phyloP scores from a whole-genome alignment of 2,888 invertebrate species.

The Lasioglossum figueresi region DNA sequence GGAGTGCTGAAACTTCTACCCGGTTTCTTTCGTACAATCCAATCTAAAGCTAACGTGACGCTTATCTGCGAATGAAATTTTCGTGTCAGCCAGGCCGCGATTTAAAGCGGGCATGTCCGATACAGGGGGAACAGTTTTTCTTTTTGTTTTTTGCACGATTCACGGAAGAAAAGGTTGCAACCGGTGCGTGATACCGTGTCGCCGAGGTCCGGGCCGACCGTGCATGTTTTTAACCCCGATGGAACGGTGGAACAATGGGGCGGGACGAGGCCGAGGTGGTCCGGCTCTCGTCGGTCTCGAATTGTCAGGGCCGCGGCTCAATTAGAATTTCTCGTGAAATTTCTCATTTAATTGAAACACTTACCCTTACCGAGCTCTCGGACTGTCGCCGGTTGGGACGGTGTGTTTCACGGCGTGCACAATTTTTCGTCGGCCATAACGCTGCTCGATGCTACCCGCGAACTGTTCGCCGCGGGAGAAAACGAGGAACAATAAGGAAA shows the following conservation, averaged over 20 bases:
- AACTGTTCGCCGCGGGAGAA: constrained; percentile 28
- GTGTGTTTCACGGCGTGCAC: constrained; percentile 11
- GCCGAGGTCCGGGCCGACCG: background rate
- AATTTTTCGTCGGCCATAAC: constrained; percentile 53
- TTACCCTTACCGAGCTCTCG: constrained; percentile 41
- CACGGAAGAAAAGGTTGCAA: constrained; percentile 15
- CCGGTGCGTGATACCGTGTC: constrained; percentile 16
- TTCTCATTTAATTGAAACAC: constrained; percentile 70
- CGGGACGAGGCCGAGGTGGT: constrained; percentile 9
- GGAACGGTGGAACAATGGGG: constrained; percentile 7
- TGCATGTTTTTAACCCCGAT: constrained; percentile 12
- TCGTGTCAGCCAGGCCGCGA: background rate
- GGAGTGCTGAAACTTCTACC: background rate
- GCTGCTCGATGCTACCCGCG: background rate
- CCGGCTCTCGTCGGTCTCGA: constrained; percentile 54
- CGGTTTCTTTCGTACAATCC: background rate
- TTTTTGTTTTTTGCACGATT: constrained; percentile 17
- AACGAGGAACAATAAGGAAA: constrained; percentile 60
- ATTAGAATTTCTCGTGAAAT: constrained; percentile 79
- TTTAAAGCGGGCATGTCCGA: background rate
- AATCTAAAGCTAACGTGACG: background rate
- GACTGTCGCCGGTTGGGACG: constrained; percentile 37
- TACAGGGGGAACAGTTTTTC: background rate
- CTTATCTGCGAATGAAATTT: background rate
- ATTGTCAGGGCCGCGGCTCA: constrained; percentile 70